These are phyloP conservation scores for Ostrea denselamellosa DNA, from an alignment of 1,140 invertebrate genomes.

Conservation along the genomic window DNA sequence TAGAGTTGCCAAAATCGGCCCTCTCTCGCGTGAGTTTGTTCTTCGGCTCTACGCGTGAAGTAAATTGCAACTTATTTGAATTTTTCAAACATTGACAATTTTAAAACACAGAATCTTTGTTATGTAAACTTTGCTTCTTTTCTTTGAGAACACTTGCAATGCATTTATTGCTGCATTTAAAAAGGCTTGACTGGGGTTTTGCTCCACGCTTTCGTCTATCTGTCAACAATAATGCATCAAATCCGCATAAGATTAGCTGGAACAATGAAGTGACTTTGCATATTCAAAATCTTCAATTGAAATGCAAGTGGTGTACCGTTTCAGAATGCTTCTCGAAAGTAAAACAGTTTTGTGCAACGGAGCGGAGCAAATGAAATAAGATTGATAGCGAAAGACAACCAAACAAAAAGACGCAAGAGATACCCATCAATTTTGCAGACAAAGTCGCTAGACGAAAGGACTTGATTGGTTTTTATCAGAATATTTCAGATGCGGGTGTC, in stretches of 20 bases:
- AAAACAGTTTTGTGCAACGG: slow-evolving; percentile 16
- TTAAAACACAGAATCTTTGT: slow-evolving; percentile 54
- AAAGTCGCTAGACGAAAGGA: background rate
- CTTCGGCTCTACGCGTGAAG: slow-evolving; percentile 37
- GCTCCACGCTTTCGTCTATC: slow-evolving; percentile 2
- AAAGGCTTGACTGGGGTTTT: background rate
- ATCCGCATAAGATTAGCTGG: slow-evolving; percentile 17
- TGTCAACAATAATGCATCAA: background rate
- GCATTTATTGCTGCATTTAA: slow-evolving; percentile 13
- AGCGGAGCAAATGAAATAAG: slow-evolving; percentile 20
- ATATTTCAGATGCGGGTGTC: background rate
- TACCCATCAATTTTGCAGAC: background rate
- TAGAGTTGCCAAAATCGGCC: slow-evolving; percentile 32
- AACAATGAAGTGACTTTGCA: slow-evolving; percentile 23
- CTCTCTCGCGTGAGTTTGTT: slow-evolving; percentile 31
- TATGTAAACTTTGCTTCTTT: slow-evolving; percentile 50
- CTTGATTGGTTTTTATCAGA: background rate
- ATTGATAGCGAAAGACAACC: slow-evolving; percentile 12
- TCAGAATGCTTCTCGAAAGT: slow-evolving; percentile 25
- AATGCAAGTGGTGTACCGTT: slow-evolving; percentile 32
- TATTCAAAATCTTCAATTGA: slow-evolving; percentile 26
- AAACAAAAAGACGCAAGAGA: background rate
- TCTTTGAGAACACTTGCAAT: slow-evolving; percentile 16
- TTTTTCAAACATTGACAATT: slow-evolving; percentile 49
- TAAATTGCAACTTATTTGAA: slow-evolving; percentile 52